Percentiles rank a stretch among this genome's conserved stretches.
These are phyloP conservation scores for Loriculus beryllinus DNA, from an alignment of 2,797 vertebrate species.

Conservation along the genomic window DNA sequence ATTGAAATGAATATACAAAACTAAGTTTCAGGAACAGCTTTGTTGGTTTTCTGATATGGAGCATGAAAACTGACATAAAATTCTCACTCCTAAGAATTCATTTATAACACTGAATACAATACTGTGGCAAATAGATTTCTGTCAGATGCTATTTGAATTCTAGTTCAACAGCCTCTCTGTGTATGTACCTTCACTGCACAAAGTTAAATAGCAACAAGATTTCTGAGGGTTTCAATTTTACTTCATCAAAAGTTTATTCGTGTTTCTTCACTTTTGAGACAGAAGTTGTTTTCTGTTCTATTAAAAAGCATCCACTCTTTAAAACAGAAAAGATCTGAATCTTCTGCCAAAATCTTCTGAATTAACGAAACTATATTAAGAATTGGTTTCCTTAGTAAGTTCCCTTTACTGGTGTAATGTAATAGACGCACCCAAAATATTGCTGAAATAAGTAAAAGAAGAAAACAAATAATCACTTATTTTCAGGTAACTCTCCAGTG, in stretches of 20 bases:
- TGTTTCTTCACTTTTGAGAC: slow-evolving; percentile 25
- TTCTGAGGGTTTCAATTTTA: slow-evolving; percentile 36
- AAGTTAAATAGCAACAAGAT: slow-evolving; percentile 40
- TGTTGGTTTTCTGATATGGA: neutral
- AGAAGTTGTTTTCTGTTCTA: neutral
- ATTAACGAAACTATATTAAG: neutral
- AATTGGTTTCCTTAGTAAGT: neutral
- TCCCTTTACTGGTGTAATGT: neutral
- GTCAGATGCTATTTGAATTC: neutral
- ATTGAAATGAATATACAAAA: neutral
- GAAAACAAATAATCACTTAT: neutral
- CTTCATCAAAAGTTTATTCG: slow-evolving; percentile 34
- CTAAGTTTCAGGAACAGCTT: neutral
- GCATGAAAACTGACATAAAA: neutral
- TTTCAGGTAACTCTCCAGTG: neutral
- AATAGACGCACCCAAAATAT: neutral
- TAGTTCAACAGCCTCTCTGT: neutral
- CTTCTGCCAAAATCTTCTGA: neutral
- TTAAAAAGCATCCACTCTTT: slow-evolving; percentile 41
- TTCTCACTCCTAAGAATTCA: neutral
- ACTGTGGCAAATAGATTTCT: neutral
- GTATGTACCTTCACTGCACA: neutral
- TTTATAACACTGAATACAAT: neutral
- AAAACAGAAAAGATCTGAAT: slow-evolving; percentile 36
- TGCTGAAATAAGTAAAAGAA: neutral